Conservation (phyloP, 2,888 invertebrate species). For the Stomorhina lunata region DNA sequence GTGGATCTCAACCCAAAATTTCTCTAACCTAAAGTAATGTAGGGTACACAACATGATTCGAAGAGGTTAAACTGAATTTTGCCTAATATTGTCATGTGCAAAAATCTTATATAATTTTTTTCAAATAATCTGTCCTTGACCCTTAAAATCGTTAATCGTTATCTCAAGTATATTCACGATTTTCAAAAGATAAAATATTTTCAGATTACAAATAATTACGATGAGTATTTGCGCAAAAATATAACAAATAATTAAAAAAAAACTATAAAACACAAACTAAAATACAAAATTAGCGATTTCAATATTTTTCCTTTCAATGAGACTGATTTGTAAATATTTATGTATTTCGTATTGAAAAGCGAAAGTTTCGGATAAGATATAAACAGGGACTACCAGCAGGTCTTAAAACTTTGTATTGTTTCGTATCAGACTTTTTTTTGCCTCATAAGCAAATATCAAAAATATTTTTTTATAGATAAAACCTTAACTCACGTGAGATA, state of each 20-base stretch:
- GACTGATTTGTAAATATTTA: conserved; percentile 46
- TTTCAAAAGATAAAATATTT: neutral
- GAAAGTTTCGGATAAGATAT: conserved; percentile 63
- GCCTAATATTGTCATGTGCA: too few relatives aligned
- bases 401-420: conserved; percentile 18
- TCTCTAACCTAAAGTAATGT: too few relatives aligned
- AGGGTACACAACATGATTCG: too few relatives aligned
- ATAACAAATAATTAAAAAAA: neutral
- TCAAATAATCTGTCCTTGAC: neutral
- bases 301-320: conserved; percentile 23
- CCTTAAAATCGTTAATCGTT: neutral
- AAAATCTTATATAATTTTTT: too few relatives aligned
- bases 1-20: too few relatives aligned
- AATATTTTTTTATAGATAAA: conserved; percentile 50
- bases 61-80: too few relatives aligned
- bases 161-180: neutral
- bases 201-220: neutral
- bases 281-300: neutral
- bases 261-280: neutral
- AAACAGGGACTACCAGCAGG: neutral
- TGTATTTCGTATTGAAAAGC: too few relatives aligned
- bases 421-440: neutral
- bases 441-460: conserved; percentile 53
- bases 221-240: neutral
- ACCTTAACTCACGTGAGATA: conserved; percentile 64